Evolutionary conservation across 2,797 vertebrate species (phyloP).

Genomic region (Tragelaphus oryx): DNA sequence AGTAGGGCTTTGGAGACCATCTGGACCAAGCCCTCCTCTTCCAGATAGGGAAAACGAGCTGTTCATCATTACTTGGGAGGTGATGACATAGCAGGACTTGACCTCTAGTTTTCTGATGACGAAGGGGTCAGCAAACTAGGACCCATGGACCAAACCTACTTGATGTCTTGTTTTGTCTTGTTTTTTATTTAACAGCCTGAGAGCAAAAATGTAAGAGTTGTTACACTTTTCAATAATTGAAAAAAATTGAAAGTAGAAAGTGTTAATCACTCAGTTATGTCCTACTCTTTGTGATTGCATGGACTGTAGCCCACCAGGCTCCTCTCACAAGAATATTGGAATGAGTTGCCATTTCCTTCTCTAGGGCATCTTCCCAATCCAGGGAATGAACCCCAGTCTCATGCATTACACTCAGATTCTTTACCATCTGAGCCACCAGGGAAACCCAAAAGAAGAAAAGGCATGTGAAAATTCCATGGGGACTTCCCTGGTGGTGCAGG

Average conservation of each 20-base stretch:
- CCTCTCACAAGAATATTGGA: background rate
- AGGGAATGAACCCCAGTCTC: background rate
- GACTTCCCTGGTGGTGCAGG: background rate
- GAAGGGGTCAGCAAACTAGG: accelerated
- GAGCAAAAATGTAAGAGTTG: background rate
- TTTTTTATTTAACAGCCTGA: background rate
- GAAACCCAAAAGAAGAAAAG: background rate
- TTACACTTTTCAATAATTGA: background rate
- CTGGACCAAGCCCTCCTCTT: accelerated
- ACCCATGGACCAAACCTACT: accelerated
- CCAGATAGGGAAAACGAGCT: background rate
- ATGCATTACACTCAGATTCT: background rate
- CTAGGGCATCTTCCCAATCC: background rate
- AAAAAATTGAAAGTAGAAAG: background rate
- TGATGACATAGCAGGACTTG: background rate
- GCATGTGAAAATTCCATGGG: background rate
- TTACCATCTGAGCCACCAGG: background rate
- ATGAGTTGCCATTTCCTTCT: background rate
- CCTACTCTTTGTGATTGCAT: background rate
- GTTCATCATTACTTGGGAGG: background rate
- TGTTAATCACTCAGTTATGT: background rate
- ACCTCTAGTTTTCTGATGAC: background rate
- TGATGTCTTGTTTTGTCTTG: background rate
- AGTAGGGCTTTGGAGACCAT: background rate
- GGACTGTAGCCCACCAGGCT: background rate